Conservation (phyloP, 1,140 invertebrate species). For the Trichomalopsis sarcophagae region DNA sequence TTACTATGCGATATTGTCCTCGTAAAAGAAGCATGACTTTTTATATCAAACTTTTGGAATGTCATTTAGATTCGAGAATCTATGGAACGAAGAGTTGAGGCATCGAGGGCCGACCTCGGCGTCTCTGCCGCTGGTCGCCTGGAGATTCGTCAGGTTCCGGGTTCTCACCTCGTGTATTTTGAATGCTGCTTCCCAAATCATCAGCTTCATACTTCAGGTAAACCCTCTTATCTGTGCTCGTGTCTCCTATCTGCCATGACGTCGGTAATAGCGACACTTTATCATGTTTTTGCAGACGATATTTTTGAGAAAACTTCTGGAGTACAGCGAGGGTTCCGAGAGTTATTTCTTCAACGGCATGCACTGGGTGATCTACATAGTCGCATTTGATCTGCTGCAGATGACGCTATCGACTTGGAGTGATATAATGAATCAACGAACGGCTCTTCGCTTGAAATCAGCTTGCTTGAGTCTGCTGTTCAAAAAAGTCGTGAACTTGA, state of each 20-base stretch:
- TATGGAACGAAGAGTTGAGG: slow-evolving; percentile 79
- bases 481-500: slow-evolving; percentile 78
- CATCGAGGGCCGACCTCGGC: slow-evolving; percentile 77
- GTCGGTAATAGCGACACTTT: neutral
- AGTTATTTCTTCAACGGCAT: slow-evolving; percentile 70
- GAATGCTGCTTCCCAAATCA: slow-evolving; percentile 74
- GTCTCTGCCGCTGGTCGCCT: slow-evolving; percentile 75
- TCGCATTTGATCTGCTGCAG: slow-evolving; percentile 76
- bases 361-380: slow-evolving; percentile 75
- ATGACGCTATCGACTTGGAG: slow-evolving; percentile 77
- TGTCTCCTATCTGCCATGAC: neutral
- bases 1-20: neutral
- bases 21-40: neutral
- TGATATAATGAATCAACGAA: slow-evolving; percentile 80
- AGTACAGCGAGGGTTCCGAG: slow-evolving; percentile 72
- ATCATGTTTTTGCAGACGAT: slow-evolving; percentile 73
- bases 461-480: slow-evolving; percentile 80
- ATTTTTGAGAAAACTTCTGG: slow-evolving; percentile 76
- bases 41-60: neutral
- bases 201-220: slow-evolving; percentile 81
- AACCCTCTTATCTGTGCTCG: slow-evolving; percentile 57
- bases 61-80: slow-evolving; percentile 69
- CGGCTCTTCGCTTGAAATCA: slow-evolving; percentile 78
- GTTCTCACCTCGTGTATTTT: slow-evolving; percentile 75
- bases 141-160: slow-evolving; percentile 77